Conservation (phyloP, 2,113 vertebrate species). For the Hydrochoerus hydrochaeris region DNA sequence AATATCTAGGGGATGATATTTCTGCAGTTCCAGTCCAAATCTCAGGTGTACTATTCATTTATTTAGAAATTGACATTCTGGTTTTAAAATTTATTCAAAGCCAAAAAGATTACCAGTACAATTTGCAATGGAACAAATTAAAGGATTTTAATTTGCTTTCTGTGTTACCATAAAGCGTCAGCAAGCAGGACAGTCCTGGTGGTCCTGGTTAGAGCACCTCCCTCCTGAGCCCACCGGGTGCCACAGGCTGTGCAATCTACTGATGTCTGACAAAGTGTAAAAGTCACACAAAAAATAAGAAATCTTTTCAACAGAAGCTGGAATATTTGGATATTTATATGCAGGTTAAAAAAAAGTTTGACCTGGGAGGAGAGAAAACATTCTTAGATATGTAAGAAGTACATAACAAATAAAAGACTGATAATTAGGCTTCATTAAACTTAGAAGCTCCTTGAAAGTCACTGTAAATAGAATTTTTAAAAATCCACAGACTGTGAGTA, state of each 20-base stretch:
- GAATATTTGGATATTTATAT: background rate
- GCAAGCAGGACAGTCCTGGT: background rate
- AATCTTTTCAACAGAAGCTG: background rate
- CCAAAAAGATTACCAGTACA: background rate
- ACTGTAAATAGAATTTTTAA: background rate
- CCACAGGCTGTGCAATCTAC: background rate
- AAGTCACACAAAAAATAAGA: background rate
- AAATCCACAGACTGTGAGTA: background rate
- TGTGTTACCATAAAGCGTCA: background rate
- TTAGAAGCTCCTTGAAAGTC: background rate
- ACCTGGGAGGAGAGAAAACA: background rate
- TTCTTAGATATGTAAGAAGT: background rate
- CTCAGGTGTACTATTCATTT: background rate
- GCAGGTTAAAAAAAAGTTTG: background rate
- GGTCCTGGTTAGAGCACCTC: background rate
- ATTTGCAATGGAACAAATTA: background rate
- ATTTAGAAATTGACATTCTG: background rate
- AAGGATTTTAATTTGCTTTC: background rate
- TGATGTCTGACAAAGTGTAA: background rate
- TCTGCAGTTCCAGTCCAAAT: background rate
- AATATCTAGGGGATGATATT: no score
- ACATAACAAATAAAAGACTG: background rate
- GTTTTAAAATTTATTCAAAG: background rate
- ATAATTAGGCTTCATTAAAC: background rate
- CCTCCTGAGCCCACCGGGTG: background rate